Evolutionary conservation across 2,113 vertebrate species (phyloP).

Genomic region (Platichthys stellatus): DNA sequence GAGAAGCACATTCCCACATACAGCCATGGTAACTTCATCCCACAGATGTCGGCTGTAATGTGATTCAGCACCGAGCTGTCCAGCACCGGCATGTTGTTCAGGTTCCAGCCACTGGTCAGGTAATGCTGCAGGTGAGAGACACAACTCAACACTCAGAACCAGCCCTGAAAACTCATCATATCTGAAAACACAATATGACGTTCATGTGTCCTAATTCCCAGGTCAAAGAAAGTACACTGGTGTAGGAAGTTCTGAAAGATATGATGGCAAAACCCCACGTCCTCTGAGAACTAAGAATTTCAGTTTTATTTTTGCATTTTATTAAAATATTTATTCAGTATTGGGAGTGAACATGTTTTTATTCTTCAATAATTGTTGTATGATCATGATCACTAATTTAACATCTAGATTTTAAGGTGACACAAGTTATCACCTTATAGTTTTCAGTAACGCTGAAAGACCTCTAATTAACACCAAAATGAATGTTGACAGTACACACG

Average conservation of each 20-base stretch:
- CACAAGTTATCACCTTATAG: background rate
- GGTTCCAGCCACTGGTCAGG: conserved; percentile 95
- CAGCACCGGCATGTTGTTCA: conserved; percentile 99
- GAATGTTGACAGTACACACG: background rate
- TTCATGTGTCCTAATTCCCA: background rate
- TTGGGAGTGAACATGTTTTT: background rate
- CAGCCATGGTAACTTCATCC: conserved; percentile 98
- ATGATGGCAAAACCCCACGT: background rate
- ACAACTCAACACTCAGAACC: conserved; percentile 22
- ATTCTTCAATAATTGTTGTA: background rate
- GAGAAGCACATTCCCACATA: conserved; percentile 99
- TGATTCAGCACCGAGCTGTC: conserved; percentile 95
- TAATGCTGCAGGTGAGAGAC: conserved; percentile 86
- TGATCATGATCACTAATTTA: too few species aligned
- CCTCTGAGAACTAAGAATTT: background rate
- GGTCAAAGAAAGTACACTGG: background rate
- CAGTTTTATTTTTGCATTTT: background rate
- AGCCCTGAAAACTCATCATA: background rate
- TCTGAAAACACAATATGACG: background rate
- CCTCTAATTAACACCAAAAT: background rate
- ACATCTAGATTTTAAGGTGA: too few species aligned
- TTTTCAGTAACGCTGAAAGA: background rate
- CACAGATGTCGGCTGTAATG: conserved; percentile 97
- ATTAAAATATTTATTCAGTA: background rate
- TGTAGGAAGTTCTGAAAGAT: background rate